Evolutionary conservation across 53 echinoderm and acorn worm species (phyloP).

Genomic region (Antedon mediterranea): DNA sequence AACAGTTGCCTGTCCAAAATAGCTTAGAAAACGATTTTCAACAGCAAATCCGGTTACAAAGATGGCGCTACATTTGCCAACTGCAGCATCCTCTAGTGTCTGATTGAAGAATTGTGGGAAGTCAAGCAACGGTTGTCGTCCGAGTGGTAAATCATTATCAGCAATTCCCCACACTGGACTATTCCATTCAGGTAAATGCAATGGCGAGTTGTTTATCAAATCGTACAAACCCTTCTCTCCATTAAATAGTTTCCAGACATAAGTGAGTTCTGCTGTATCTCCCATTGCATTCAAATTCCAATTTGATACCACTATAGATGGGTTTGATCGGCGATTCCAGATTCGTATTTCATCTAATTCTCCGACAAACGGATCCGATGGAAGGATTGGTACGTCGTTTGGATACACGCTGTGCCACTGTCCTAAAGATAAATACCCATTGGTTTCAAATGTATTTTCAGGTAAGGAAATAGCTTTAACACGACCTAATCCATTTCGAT

Average conservation of each 20-base stretch:
- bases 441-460: conserved; percentile 16
- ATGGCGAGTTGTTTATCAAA: not conserved
- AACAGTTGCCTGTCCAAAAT: conserved; percentile 26
- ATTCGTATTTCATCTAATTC: conserved; percentile 57
- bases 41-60: conserved; percentile 20
- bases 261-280: conserved; percentile 40
- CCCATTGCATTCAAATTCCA: conserved; percentile 34
- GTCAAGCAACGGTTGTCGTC: conserved; percentile 8
- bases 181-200: conserved; percentile 18
- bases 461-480: conserved; percentile 49
- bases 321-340: conserved; percentile 65
- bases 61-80: conserved; percentile 24
- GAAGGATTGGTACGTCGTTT: conserved; percentile 14
- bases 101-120: conserved; percentile 33
- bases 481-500: conserved; percentile 26
- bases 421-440: conserved; percentile 44
- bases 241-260: conserved; percentile 67
- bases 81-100: conserved; percentile 22
- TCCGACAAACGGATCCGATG: conserved; percentile 33
- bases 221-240: conserved; percentile 29
- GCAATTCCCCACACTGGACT: conserved; percentile 35
- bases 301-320: conserved; percentile 41
- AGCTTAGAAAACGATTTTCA: not conserved
- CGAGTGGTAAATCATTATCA: conserved; percentile 25
- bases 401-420: conserved; percentile 34